These are phyloP conservation scores for Neoseiulus cucumeris DNA, from an alignment of 1,140 invertebrate species.

Conservation along the genomic window DNA sequence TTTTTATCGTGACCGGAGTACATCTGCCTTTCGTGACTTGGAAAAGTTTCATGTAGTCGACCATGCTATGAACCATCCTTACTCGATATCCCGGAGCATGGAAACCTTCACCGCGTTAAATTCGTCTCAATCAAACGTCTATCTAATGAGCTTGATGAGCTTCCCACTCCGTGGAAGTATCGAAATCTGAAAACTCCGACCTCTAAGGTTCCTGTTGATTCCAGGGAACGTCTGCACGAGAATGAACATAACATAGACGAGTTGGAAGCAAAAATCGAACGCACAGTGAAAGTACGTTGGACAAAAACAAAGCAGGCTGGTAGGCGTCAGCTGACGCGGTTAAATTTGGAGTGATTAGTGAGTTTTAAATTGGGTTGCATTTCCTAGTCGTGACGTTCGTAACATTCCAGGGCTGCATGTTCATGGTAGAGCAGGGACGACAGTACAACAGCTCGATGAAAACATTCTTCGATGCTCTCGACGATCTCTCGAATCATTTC, in stretches of 20 bases:
- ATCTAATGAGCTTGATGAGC: too few species aligned
- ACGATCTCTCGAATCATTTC: slow-evolving; percentile 26
- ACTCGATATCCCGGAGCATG: too few species aligned
- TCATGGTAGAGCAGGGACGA: not conserved
- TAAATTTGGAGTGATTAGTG: slow-evolving; percentile 12
- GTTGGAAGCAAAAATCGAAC: slow-evolving; percentile 62
- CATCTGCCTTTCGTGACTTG: too few species aligned
- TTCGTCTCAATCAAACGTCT: too few species aligned
- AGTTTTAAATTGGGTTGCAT: slow-evolving; percentile 9
- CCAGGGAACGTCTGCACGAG: slow-evolving; percentile 54
- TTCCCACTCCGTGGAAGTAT: too few species aligned
- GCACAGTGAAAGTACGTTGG: slow-evolving; percentile 36
- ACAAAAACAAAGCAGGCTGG: not conserved
- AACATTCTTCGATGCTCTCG: slow-evolving; percentile 21
- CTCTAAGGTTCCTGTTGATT: slow-evolving; percentile 24
- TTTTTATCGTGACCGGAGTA: too few species aligned
- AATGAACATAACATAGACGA: slow-evolving; percentile 62
- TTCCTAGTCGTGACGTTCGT: slow-evolving; percentile 15
- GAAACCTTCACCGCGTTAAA: too few species aligned
- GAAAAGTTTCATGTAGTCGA: too few species aligned
- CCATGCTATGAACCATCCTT: too few species aligned
- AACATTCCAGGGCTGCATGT: slow-evolving; percentile 13
- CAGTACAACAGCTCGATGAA: slow-evolving; percentile 10
- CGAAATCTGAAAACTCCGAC: too few species aligned
- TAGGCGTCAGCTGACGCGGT: not conserved